Evolutionary conservation across 2,113 vertebrate genomes (phyloP).

Genomic region (Myrmecophaga tridactyla): DNA sequence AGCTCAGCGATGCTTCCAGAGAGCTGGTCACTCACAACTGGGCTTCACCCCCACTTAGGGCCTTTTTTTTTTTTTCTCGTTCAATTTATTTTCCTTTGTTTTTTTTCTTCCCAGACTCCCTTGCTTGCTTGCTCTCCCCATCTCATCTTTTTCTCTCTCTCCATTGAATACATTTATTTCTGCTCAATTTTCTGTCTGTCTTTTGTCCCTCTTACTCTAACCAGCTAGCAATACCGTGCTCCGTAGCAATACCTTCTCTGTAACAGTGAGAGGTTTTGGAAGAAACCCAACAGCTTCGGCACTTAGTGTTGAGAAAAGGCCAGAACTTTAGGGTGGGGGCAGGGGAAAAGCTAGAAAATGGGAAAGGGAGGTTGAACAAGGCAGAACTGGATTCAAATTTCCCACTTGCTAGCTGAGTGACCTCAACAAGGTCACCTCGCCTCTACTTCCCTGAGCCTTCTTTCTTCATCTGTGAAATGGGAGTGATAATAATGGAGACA

Average conservation of each 20-base stretch:
- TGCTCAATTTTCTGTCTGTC: neutral
- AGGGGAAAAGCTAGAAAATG: neutral
- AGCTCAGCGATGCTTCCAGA: conserved; percentile 11
- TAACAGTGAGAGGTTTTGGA: neutral
- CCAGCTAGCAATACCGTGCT: neutral
- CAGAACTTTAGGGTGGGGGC: neutral
- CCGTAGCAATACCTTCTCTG: neutral
- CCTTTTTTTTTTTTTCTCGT: conserved; percentile 44
- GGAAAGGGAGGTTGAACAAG: neutral
- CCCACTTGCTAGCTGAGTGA: conserved; percentile 13
- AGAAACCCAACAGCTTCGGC: neutral
- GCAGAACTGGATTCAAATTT: neutral
- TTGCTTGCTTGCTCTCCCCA: neutral
- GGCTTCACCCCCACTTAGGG: conserved; percentile 14
- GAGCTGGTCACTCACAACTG: neutral
- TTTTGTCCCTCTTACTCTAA: neutral
- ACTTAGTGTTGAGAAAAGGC: neutral
- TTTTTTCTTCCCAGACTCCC: conserved; percentile 36
- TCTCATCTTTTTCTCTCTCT: neutral
- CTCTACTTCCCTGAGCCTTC: neutral
- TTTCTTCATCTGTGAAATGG: neutral
- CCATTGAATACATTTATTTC: neutral
- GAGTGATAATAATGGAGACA: neutral
- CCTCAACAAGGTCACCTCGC: neutral
- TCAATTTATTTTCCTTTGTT: conserved; percentile 64